Evolutionary conservation across 2,888 invertebrate genomes (phyloP), one percentile per base, ranked within the genome.

Genomic region (Rhorus exstirpatorius): DNA sequence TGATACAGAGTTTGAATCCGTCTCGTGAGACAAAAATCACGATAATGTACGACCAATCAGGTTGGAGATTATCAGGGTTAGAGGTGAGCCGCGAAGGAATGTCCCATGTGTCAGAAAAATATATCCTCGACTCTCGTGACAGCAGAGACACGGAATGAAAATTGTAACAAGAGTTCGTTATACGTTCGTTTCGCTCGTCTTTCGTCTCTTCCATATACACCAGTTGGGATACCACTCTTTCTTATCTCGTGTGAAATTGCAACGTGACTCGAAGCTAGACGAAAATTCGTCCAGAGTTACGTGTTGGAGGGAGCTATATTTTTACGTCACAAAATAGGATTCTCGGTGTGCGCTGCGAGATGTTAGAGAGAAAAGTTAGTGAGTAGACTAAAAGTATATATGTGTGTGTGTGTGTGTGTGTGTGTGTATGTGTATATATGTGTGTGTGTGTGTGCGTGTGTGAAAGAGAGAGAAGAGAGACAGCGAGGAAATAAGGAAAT

Each of bases 191-290:
- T 51, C 24, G 35, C 17, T 78, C 38, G 61, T 72, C 12, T 19
- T 19, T 38, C 46, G n/a, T 24, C 38, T n/a, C 10, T 38, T 49
- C 24, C 31, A 68, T 49, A 60, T 6, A 76, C 58, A 8, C n/a
- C 3, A 21, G 38, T 10, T 44, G 19, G 19, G 60, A n/a, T 35
- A 68, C 19, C 31, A 19, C 38, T 31, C 38, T 58, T 78, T 75
- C 70, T 65, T 65, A 75, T 63, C 63, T 79, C 60, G 61, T 44
- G 53, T 44, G 53, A 75, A 79, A 70, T 70, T 63, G 68, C 63
- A 68, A 70, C 41, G 68, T 41, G 70, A 68, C 60, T 77, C 35
- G 49, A n/a, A 12, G 38, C 26, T 21, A 58, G 12, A 60, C 58
- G 35, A 58, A 70, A 68, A 75, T 74, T 49, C 41, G 38, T 26